phyloP scores from a whole-genome alignment of 2,888 invertebrate species.

The Reticulitermes lucifugus region DNA sequence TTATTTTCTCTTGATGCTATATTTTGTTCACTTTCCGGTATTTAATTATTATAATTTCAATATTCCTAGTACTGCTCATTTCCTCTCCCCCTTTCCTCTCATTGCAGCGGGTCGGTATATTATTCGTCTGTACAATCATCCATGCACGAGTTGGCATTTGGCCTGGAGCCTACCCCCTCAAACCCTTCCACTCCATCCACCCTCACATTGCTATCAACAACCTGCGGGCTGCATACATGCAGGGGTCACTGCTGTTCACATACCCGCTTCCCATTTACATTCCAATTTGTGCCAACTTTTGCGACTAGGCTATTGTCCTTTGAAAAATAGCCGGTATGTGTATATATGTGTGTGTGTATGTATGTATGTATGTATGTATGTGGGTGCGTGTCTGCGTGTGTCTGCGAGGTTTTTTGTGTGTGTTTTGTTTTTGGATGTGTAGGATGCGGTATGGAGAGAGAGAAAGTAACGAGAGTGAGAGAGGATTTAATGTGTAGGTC shows the following conservation, averaged over 20 bases:
- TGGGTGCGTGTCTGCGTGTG: neutral
- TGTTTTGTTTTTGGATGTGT: constrained; percentile 46
- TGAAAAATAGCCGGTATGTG: constrained; percentile 47
- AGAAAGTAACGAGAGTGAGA: neutral
- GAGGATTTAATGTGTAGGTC: constrained; percentile 30
- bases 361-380: constrained; percentile 4
- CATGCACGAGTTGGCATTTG: constrained; percentile 39
- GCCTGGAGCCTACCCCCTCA: constrained; percentile 35
- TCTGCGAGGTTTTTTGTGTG: constrained; percentile 29
- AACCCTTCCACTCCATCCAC: constrained; percentile 1
- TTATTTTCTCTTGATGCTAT: constrained; percentile 34
- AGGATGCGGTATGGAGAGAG: constrained; percentile 41
- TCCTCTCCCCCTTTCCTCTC: constrained; percentile 15
- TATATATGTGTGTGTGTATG: neutral
- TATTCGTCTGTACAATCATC: neutral
- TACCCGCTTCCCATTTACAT: constrained; percentile 45
- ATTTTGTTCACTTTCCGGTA: constrained; percentile 42
- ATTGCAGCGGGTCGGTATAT: constrained; percentile 10
- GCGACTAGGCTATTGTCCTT: constrained; percentile 47
- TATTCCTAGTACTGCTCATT: constrained; percentile 23
- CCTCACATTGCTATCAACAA: constrained; percentile 31
- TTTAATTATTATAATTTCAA: constrained; percentile 43
- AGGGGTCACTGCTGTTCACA: constrained; percentile 33
- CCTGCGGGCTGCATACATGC: constrained; percentile 41
- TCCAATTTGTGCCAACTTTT: constrained; percentile 50